These are phyloP conservation scores for Drosophila nr. fundita DNA, from an alignment of 2,888 invertebrate genomes.

Conservation along the genomic window DNA sequence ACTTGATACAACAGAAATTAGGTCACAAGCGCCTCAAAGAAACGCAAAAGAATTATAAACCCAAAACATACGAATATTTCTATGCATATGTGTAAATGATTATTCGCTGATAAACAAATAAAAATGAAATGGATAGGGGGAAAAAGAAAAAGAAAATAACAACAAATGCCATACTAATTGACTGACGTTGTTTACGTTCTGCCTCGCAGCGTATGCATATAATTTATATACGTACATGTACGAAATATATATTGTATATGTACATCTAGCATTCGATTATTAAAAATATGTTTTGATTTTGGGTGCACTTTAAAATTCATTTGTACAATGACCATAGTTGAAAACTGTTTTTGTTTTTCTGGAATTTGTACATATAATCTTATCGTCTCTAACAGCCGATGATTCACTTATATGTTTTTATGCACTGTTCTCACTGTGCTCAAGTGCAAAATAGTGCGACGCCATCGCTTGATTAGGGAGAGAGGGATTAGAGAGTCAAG, in stretches of 20 bases:
- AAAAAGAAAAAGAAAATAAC: slow-evolving; percentile 5
- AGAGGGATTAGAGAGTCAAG: slow-evolving; percentile 21
- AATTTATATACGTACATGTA: slow-evolving; percentile 2
- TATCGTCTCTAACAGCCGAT: slow-evolving; percentile 21
- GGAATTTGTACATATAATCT: slow-evolving; percentile 17
- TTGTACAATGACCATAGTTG: slow-evolving; percentile 14
- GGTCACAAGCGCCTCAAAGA: slow-evolving; percentile 61
- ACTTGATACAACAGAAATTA: slow-evolving; percentile 75
- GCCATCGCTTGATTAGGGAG: slow-evolving; percentile 7
- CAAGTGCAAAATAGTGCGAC: slow-evolving; percentile 11
- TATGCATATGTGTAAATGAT: slow-evolving; percentile 1
- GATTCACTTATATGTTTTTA: slow-evolving; percentile 39
- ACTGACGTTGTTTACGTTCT: slow-evolving; percentile 53
- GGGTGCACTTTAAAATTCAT: slow-evolving; percentile 40
- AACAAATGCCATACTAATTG: slow-evolving; percentile 41
- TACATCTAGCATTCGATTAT: background rate
- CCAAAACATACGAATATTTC: slow-evolving; percentile 19
- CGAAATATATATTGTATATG: background rate
- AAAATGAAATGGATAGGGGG: background rate
- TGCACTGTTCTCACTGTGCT: background rate
- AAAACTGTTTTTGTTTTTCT: slow-evolving; percentile 25
- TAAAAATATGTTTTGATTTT: slow-evolving; percentile 42
- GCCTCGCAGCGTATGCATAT: slow-evolving; percentile 9
- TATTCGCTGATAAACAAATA: slow-evolving; percentile 50
- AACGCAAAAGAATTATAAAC: slow-evolving; percentile 22